Percentiles rank a stretch among this genome's conserved stretches.
These are phyloP conservation scores for Anhinga rufa DNA, from an alignment of 2,113 vertebrate genomes.

Conservation along the genomic window DNA sequence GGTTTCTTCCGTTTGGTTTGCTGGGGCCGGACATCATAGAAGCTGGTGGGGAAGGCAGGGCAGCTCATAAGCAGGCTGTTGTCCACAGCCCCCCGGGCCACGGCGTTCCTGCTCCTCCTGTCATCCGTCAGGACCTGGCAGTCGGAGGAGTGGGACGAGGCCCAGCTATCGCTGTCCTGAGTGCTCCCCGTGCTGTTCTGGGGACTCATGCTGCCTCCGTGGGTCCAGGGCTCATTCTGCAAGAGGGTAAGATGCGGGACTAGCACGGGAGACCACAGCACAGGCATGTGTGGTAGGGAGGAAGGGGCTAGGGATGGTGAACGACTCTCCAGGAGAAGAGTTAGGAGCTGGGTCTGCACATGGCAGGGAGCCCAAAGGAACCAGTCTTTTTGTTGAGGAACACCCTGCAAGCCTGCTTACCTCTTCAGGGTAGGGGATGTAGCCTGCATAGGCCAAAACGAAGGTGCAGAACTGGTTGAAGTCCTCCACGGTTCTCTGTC, in stretches of 20 bases:
- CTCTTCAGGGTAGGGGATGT: constrained; percentile 95
- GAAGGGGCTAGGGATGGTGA: not conserved
- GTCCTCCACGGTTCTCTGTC: constrained; percentile 91
- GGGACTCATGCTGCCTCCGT: constrained; percentile 90
- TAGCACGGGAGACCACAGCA: not conserved
- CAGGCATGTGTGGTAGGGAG: not conserved
- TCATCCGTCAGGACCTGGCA: not conserved
- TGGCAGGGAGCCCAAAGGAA: too few species aligned
- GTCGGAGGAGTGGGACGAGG: constrained; percentile 58
- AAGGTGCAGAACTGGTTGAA: constrained; percentile 99
- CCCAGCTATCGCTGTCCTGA: constrained; percentile 91
- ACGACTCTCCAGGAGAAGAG: not conserved
- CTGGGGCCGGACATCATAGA: constrained; percentile 18
- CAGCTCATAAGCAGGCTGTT: not conserved
- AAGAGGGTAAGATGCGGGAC: not conserved
- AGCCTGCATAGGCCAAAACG: constrained; percentile 94
- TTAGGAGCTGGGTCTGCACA: not conserved
- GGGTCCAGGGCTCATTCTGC: constrained; percentile 78
- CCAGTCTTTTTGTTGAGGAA: not conserved
- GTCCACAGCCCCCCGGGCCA: not conserved
- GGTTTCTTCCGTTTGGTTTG: constrained; percentile 61
- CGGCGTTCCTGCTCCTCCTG: not conserved
- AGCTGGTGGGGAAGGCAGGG: not conserved
- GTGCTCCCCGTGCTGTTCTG: constrained; percentile 97
- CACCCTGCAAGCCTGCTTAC: constrained; percentile 48